Evolutionary conservation across 2,797 vertebrate species (phyloP), one percentile per base, ranked within the genome.

Genomic region (Takifugu rubripes): DNA sequence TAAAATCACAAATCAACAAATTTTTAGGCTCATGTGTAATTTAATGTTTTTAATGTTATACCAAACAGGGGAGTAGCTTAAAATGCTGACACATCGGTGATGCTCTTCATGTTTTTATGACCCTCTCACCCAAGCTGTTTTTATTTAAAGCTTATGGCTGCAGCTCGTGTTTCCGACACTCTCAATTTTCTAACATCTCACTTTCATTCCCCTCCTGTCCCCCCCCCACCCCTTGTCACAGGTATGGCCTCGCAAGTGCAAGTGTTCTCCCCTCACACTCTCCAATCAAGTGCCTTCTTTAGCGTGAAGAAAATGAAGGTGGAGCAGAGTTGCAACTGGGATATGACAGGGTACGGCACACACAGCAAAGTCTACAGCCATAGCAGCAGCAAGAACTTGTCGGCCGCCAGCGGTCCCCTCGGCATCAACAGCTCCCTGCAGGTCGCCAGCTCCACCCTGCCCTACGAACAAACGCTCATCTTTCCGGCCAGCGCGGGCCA

Each of bases 241-340:
- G 97, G 96, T 96, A 98, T 99, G 97, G 97, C 95, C 95, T 97
- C 96, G 90, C 95, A 96, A 93, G 95, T 98, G 93, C 95, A 97
- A 92, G 94, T 95, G 88, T 98, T 98, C 91, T 96, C 96, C 92
- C 94, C 96, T 88, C 96, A 94, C 92, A 93, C 93, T 91, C 94
- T 98, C 89, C 96, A 95, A 90, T 96, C 96, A 94, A 97, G 96
- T 95, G 95, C 97, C 95, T 98, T 97, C 95, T 98, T 96, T 97
- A 99, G 95, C 84, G 95, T 96, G 93, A 99, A 99, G 93, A 99
- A 97, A 92, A 93, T 96, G 88, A 99, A 99, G 94, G 94, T 98
- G 86, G 97, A 99, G 94, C 94, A 93, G 78, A 93, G 94, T 88
- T 94, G 94, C 49, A 92, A 90, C 94, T 98, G 97, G 96, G 96